Evolutionary conservation across 2,888 invertebrate genomes (phyloP).

Genomic region (Lissonota sp.): DNA sequence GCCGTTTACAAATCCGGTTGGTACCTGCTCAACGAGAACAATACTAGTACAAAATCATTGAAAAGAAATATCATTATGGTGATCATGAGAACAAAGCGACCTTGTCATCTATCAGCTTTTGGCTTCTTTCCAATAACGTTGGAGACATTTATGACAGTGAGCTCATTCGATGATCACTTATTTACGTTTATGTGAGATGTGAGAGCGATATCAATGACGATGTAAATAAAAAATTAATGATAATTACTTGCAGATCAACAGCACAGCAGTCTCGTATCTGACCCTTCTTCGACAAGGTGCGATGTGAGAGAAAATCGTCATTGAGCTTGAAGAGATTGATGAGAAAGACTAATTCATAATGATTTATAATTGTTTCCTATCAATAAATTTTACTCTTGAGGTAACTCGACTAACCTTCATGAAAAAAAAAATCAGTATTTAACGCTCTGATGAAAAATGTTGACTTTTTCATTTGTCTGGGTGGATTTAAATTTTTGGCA

Average conservation of each 20-base stretch:
- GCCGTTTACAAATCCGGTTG: slow-evolving; percentile 52
- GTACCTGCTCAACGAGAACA: slow-evolving; percentile 37
- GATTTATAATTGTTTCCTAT: too few species aligned
- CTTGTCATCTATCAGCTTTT: slow-evolving; percentile 63
- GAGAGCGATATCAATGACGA: not conserved
- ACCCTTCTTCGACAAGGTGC: slow-evolving; percentile 26
- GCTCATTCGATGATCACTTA: not conserved
- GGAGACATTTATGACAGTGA: slow-evolving; percentile 63
- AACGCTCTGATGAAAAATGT: too few species aligned
- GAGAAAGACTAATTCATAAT: not conserved
- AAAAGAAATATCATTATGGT: slow-evolving; percentile 63
- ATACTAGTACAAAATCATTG: slow-evolving; percentile 26
- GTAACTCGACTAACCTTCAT: too few species aligned
- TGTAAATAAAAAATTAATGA: not conserved
- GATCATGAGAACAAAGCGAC: slow-evolving; percentile 58
- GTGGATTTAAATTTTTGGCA: too few species aligned
- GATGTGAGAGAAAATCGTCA: not conserved
- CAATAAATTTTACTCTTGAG: too few species aligned
- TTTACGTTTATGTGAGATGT: not conserved
- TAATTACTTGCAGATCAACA: slow-evolving; percentile 34
- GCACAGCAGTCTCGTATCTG: slow-evolving; percentile 38
- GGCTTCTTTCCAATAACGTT: slow-evolving; percentile 67
- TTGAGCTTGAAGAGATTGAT: not conserved
- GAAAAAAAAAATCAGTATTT: too few species aligned
- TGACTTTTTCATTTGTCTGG: too few species aligned